These are phyloP conservation scores for Aleiodes alternator DNA, from an alignment of 2,888 invertebrate genomes.

Conservation along the genomic window DNA sequence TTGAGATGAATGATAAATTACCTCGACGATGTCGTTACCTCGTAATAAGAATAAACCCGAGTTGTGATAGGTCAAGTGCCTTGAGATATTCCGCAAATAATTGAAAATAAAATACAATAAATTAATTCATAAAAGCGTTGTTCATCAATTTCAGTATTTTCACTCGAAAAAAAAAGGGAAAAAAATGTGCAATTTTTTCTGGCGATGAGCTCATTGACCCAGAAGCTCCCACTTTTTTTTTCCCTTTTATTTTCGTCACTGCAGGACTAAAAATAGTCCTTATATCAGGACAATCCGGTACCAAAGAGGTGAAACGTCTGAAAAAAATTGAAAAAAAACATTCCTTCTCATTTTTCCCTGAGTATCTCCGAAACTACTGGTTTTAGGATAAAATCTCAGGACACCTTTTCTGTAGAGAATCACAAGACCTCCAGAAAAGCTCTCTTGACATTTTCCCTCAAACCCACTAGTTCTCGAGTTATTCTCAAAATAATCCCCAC, in stretches of 20 bases:
- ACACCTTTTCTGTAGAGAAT: no score
- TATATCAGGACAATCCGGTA: neutral
- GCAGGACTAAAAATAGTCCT: conserved; percentile 9
- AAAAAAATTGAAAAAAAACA: no score
- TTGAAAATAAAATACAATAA: no score
- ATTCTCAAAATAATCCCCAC: neutral
- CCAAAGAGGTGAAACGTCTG: no score
- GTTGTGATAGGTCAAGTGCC: conserved; percentile 13
- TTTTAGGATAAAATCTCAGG: no score
- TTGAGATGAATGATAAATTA: conserved; percentile 2
- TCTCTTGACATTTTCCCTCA: no score
- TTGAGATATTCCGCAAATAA: no score
- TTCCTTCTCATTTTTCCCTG: neutral
- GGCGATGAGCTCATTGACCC: conserved; percentile 14
- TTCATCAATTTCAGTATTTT: no score
- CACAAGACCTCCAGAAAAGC: no score
- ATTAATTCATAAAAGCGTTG: no score
- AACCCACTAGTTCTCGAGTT: neutral
- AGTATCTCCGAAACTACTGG: no score
- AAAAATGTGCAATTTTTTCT: neutral
- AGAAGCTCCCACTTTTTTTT: neutral
- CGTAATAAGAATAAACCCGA: conserved; percentile 1
- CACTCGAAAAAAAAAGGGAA: neutral
- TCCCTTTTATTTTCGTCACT: neutral
- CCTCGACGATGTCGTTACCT: conserved; percentile 6